A percentile compares a stretch with the other conserved stretches of the same genome.
Conservation (phyloP, 2,113 vertebrate genomes). For the Leptobrachium ailaonicum region DNA sequence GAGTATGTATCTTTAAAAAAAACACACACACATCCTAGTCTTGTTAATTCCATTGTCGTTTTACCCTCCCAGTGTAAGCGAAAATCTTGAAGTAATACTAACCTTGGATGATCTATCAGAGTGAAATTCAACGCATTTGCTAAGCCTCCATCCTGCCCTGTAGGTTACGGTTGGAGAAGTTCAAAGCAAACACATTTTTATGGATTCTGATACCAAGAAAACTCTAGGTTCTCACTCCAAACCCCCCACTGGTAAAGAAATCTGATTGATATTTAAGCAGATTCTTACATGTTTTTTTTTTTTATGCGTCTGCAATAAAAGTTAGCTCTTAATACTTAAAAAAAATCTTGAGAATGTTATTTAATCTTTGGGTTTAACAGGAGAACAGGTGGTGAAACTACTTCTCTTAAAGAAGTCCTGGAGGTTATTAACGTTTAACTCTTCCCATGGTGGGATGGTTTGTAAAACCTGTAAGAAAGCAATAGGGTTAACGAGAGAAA, state of each 20-base stretch:
- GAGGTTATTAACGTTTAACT: slow-evolving; percentile 7
- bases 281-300: background rate
- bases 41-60: slow-evolving; percentile 3
- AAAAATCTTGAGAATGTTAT: slow-evolving; percentile 9
- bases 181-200: slow-evolving; percentile 21
- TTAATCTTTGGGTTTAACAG: slow-evolving; percentile 30
- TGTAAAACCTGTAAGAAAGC: no score
- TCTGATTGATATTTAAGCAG: slow-evolving; percentile 31
- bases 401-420: slow-evolving; percentile 7
- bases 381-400: slow-evolving; percentile 32
- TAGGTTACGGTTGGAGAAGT: background rate
- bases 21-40: background rate
- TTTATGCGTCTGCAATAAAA: slow-evolving; percentile 11
- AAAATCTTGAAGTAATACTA: background rate
- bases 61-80: background rate
- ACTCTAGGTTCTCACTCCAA: background rate
- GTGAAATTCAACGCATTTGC: slow-evolving; percentile 16
- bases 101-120: background rate
- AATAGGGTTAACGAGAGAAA: no score
- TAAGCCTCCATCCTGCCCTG: slow-evolving; percentile 7
- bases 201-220: background rate
- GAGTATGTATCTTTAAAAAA: background rate
- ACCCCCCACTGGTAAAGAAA: background rate
- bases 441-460: background rate
- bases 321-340: background rate